A percentile compares a stretch with the other conserved stretches of the same genome.
phyloP scores from a whole-genome alignment of 92 coral and sea anemone genomes.

The Phenganax marumi region DNA sequence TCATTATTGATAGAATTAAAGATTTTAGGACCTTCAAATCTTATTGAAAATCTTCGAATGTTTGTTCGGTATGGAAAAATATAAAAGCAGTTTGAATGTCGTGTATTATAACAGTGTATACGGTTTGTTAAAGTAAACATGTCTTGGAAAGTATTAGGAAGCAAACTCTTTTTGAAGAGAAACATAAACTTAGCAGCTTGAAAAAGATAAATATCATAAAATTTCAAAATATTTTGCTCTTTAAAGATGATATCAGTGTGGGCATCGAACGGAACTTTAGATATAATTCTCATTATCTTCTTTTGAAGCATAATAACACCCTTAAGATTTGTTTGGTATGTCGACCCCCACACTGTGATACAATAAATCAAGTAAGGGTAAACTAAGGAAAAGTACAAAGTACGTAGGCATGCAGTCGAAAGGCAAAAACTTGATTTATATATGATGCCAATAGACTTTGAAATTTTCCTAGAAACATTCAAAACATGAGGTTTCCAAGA shows the following conservation, averaged over 20 bases:
- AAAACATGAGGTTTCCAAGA: conserved; percentile 35
- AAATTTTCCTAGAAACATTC: conserved; percentile 30
- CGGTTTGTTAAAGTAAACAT: conserved; percentile 32
- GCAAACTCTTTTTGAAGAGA: conserved; percentile 33
- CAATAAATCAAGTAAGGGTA: conserved; percentile 41
- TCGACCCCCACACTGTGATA: conserved; percentile 41
- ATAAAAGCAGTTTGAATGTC: conserved; percentile 20
- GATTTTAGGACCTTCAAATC: conserved; percentile 48
- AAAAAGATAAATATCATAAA: conserved; percentile 16
- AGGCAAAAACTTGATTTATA: conserved; percentile 40
- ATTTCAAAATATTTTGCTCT: conserved; percentile 18
- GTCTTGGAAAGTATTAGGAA: conserved; percentile 22
- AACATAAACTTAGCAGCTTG: conserved; percentile 42
- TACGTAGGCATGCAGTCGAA: conserved; percentile 33
- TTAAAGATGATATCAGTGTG: conserved; percentile 43
- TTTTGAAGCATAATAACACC: conserved; percentile 31
- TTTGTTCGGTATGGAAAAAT: conserved; percentile 44
- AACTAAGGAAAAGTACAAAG: conserved; percentile 25
- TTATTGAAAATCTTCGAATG: conserved; percentile 41
- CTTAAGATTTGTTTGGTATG: conserved; percentile 33
- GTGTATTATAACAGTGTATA: conserved; percentile 42
- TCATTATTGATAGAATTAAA: conserved; percentile 20
- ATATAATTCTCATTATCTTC: conserved; percentile 20
- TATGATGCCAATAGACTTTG: conserved; percentile 37
- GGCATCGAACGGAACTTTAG: conserved; percentile 22